A percentile compares a stretch with the other conserved stretches of the same genome.
These are phyloP conservation scores for Caranx melampygus DNA, from an alignment of 2,113 vertebrate species.

Conservation along the genomic window DNA sequence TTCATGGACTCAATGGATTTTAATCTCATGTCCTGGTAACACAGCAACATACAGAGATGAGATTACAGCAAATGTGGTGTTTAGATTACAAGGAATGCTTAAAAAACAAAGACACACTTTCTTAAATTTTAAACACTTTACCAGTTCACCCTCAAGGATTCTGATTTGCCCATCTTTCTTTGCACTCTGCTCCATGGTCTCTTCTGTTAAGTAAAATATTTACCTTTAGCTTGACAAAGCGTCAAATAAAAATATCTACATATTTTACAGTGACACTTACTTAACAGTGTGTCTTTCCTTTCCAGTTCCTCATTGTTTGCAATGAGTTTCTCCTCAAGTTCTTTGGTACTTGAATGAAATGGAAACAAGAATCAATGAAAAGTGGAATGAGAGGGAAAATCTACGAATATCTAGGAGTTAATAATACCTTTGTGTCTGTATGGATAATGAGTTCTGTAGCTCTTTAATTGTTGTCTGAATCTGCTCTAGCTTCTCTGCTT, in stretches of 20 bases:
- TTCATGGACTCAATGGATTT: conserved; percentile 70
- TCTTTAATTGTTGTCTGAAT: conserved; percentile 76
- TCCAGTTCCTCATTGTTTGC: conserved; percentile 67
- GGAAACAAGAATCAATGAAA: conserved; percentile 22
- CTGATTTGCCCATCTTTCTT: conserved; percentile 85
- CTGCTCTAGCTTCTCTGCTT: conserved; percentile 79
- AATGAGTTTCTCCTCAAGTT: conserved; percentile 66
- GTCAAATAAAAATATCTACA: conserved; percentile 9
- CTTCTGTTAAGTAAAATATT: conserved; percentile 78
- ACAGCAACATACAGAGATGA: background rate
- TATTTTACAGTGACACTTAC: conserved; percentile 54
- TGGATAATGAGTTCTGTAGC: conserved; percentile 82
- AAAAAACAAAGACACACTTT: background rate
- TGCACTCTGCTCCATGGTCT: conserved; percentile 81
- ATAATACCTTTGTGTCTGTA: conserved; percentile 86
- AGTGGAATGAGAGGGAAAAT: conserved; percentile 17
- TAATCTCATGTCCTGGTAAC: conserved; percentile 69
- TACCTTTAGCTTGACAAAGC: background rate
- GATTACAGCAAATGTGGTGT: background rate
- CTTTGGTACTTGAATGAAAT: conserved; percentile 65
- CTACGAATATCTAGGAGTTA: background rate
- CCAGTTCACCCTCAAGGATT: conserved; percentile 83
- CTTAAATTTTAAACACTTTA: conserved; percentile 67
- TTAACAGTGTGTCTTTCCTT: conserved; percentile 60
- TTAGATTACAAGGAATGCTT: background rate